Base-by-base conservation (phyloP, 2,888 invertebrate genomes). In the Trachelus troglodyta region DNA sequence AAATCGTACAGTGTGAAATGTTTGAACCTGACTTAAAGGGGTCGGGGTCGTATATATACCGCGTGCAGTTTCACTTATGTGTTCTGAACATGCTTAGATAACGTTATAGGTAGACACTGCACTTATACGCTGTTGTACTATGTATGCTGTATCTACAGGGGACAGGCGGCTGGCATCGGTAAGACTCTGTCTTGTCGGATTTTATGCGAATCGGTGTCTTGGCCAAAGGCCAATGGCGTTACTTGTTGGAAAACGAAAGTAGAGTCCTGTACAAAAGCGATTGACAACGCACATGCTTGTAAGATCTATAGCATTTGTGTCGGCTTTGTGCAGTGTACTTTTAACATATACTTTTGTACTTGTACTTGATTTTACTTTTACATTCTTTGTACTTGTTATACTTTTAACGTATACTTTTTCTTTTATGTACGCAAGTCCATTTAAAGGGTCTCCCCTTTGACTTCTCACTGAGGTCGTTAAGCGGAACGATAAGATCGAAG, bases 11-110 rank as follows among this genome's bases (percentile, higher is more conserved):
- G 56, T 56, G 56, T 56, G 56, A 56, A 56, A 56, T 56, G 56
- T 23, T 56, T 56, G 84, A 84, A 84, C 84, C 83, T 83, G 83
- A 83, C 79, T 80, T 80, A 84, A 82, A 81, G 83, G 56, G 84
- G 84, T 83, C 83, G 83, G 82, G 84, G 84, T 81, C 79, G 78
- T 23, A 56, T 56, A 56, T 56, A 40, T 40, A 56, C 23, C 56
- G 56, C 23, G 56, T 56, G 56, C 56, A 56, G 56, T 56, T 56
- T 56, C 56, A 56, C 56, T 56, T 56, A 56, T 56, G 56, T 56
- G 56, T 23, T 56, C 56, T 56, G 56, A 4, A 31, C 34, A 71
- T 31, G 71, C 71, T 71, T 31, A 31, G 71, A 71, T 71, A 71
- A 34, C 71, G 71, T 71, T 33, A 71, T 71, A 71, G 71, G 71